Conservation (phyloP, 1,140 invertebrate species). For the Pararge aegeria region DNA sequence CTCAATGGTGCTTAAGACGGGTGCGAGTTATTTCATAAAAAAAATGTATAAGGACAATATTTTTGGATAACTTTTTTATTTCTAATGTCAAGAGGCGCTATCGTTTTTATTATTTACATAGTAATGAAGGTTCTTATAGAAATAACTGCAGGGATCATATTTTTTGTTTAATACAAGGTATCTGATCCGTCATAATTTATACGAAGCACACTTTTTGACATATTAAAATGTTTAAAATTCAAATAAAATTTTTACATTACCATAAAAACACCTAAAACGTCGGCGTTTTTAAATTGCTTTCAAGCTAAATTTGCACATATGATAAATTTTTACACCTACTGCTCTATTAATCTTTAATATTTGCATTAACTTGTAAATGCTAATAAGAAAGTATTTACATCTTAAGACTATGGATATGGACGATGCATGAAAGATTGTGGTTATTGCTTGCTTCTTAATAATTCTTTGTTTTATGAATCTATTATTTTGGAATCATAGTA, state of each 20-base stretch:
- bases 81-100: slow-evolving; percentile 66
- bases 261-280: slow-evolving; percentile 7
- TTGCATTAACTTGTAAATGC: slow-evolving; percentile 35
- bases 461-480: slow-evolving; percentile 9
- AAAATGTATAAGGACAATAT: slow-evolving; percentile 51
- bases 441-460: slow-evolving; percentile 18
- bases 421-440: slow-evolving; percentile 14
- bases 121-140: slow-evolving; percentile 53
- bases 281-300: neutral
- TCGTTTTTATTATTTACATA: slow-evolving; percentile 57
- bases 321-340: slow-evolving; percentile 30
- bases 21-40: slow-evolving; percentile 56
- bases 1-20: slow-evolving; percentile 58
- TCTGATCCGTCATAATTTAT: slow-evolving; percentile 3
- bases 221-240: neutral
- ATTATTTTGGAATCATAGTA: slow-evolving; percentile 5
- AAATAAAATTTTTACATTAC: slow-evolving; percentile 3
- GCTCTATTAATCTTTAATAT: slow-evolving; percentile 25
- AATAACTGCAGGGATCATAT: slow-evolving; percentile 29
- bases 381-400: slow-evolving; percentile 28
- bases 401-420: neutral
- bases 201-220: no score
- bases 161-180: neutral
- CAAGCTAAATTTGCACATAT: slow-evolving; percentile 16
- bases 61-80: slow-evolving; percentile 52